Evolutionary conservation across 2,888 invertebrate genomes (phyloP).

Genomic region (Ophion costatus): DNA sequence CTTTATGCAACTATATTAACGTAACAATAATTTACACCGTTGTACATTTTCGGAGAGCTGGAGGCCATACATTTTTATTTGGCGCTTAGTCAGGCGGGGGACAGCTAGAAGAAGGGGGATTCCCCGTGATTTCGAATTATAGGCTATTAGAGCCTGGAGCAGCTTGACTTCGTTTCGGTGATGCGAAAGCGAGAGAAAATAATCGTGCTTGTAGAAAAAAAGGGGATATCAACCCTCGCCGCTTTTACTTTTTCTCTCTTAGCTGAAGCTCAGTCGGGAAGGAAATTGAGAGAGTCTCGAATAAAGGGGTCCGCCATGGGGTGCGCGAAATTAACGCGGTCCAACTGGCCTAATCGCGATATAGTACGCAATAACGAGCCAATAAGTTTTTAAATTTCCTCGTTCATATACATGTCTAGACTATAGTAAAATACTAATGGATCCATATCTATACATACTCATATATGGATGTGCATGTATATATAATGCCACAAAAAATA

Average conservation of each 20-base stretch:
- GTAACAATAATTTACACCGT: not conserved
- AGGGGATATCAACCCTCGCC: conserved; percentile 13
- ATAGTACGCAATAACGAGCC: conserved; percentile 65
- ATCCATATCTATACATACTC: not conserved
- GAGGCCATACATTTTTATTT: conserved; percentile 57
- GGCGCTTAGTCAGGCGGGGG: conserved; percentile 31
- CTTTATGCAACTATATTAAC: not conserved
- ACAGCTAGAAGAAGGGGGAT: conserved; percentile 13
- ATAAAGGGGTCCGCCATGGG: conserved; percentile 20
- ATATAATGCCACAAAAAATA: not conserved
- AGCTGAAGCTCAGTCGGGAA: not conserved
- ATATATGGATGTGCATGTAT: not conserved
- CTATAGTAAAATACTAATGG: not conserved
- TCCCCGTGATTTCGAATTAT: conserved; percentile 35
- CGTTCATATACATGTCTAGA: not conserved
- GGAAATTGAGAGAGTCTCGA: conserved; percentile 2
- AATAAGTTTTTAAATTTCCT: conserved; percentile 8
- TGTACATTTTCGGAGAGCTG: not conserved
- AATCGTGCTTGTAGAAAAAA: not conserved
- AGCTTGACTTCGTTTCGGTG: conserved; percentile 43
- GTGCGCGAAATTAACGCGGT: conserved; percentile 36
- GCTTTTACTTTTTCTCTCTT: not conserved
- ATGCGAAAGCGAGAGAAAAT: conserved; percentile 14
- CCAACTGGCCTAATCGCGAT: conserved; percentile 72
- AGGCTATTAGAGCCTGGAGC: conserved; percentile 34